These are phyloP conservation scores for Chauna torquata DNA, from an alignment of 2,113 vertebrate genomes.

Conservation along the genomic window DNA sequence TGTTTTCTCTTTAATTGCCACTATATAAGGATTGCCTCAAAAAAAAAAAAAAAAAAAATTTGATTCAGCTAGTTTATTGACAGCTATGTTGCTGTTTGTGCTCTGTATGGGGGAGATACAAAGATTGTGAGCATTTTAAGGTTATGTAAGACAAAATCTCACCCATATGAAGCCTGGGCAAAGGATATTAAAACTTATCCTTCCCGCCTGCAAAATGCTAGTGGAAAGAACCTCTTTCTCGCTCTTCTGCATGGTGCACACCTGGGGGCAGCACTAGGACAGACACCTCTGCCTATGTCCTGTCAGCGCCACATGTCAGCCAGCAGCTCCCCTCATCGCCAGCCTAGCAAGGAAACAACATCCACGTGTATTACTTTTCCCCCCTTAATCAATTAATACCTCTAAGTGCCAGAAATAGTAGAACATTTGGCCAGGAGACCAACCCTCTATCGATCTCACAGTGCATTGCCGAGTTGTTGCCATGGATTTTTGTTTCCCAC, in stretches of 20 bases:
- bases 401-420: background rate
- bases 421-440: background rate
- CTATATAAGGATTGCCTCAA: background rate
- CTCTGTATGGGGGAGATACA: background rate
- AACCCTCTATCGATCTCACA: background rate
- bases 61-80: conserved; percentile 8
- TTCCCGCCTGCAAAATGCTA: background rate
- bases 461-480: background rate
- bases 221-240: background rate
- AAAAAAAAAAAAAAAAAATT: background rate
- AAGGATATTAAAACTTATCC: background rate
- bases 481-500: background rate
- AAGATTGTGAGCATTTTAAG: background rate
- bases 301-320: background rate
- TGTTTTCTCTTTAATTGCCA: background rate
- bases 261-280: background rate
- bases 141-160: background rate
- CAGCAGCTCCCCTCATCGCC: background rate
- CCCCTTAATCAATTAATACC: background rate
- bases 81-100: background rate
- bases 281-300: background rate
- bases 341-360: background rate
- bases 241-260: fast-evolving
- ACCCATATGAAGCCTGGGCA: background rate
- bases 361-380: background rate